Evolutionary conservation across 2,113 vertebrate genomes (phyloP).

Genomic region (Pristiophorus japonicus): DNA sequence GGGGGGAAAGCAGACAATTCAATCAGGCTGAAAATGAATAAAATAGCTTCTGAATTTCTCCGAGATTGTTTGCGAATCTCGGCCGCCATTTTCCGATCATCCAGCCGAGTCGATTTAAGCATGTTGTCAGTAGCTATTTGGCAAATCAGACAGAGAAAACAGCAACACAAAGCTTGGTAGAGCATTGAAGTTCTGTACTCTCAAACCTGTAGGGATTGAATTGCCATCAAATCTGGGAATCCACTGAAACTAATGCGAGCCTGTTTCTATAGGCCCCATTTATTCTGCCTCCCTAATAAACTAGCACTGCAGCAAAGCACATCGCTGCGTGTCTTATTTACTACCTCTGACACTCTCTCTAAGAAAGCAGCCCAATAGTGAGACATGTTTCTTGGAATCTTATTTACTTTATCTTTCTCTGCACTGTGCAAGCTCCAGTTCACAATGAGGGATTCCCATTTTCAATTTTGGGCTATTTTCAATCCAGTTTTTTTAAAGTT

Average conservation of each 20-base stretch:
- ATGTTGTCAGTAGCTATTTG: constrained; percentile 13
- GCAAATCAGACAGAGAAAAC: neutral
- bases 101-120: neutral
- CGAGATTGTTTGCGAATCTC: neutral
- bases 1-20: neutral
- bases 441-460: neutral
- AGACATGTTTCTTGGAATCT: neutral
- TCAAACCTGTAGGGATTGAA: neutral
- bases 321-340: neutral
- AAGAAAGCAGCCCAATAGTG: neutral
- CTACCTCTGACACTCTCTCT: neutral
- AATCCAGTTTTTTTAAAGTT: neutral
- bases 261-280: neutral
- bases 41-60: neutral
- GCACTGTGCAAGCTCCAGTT: neutral
- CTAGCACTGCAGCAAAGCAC: neutral
- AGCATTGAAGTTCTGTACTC: neutral
- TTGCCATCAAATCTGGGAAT: neutral
- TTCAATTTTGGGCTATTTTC: constrained; percentile 5
- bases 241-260: neutral
- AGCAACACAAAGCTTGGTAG: neutral
- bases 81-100: neutral
- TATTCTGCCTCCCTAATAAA: constrained; percentile 8
- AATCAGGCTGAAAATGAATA: neutral
- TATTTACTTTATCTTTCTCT: neutral